A percentile compares a stretch with the other conserved stretches of the same genome.
phyloP scores from a whole-genome alignment of 2,888 invertebrate genomes.

The Megaustenia siamemsis region DNA sequence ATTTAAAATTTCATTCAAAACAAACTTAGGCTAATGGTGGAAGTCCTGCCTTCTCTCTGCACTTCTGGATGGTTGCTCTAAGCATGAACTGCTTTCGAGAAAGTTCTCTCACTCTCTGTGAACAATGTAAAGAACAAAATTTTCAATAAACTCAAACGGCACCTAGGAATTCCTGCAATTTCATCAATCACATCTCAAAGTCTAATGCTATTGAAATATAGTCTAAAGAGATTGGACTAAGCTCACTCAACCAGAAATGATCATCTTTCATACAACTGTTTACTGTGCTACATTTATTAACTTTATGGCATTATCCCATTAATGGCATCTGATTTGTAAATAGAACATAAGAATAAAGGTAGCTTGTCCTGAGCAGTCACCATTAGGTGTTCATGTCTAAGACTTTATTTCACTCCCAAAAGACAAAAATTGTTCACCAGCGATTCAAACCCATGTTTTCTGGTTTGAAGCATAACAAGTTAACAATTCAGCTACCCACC shows the following conservation, averaged over 20 bases:
- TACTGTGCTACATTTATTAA: neutral
- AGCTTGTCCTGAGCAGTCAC: too few species aligned
- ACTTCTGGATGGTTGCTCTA: conserved; percentile 96
- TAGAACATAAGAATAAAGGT: too few species aligned
- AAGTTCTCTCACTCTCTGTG: conserved; percentile 91
- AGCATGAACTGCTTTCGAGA: conserved; percentile 97
- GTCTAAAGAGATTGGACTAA: neutral
- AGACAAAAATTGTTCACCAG: too few species aligned
- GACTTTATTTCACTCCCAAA: too few species aligned
- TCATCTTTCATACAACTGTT: neutral
- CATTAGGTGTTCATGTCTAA: too few species aligned
- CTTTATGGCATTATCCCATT: too few species aligned
- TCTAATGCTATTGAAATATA: neutral
- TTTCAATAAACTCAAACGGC: too few species aligned
- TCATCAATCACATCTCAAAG: neutral
- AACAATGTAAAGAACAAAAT: neutral
- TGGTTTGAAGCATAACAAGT: too few species aligned
- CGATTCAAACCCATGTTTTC: too few species aligned
- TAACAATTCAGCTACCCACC: too few species aligned
- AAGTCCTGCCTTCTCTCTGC: conserved; percentile 93
- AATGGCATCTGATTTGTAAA: neutral
- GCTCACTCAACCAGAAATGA: neutral
- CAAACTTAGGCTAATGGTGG: conserved; percentile 71
- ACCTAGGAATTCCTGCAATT: neutral
- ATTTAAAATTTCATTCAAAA: neutral